Evolutionary conservation across 2,113 vertebrate genomes (phyloP), one percentile per base, ranked within the genome.

Genomic region (Gila orcuttii): DNA sequence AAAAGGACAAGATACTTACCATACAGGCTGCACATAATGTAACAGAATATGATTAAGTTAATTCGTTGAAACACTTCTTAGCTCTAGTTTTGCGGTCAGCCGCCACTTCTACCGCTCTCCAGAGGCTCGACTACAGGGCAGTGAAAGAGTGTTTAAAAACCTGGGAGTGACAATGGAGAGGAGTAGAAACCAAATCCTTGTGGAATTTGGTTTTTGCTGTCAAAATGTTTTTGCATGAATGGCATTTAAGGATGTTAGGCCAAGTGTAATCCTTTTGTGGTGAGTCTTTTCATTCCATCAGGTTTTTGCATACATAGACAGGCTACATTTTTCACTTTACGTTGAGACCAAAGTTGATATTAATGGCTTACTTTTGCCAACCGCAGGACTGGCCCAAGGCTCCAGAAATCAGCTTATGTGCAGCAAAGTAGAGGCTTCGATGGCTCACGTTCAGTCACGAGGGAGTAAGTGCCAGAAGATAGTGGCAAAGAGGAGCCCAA

Each of bases 221-320:
- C 89, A 91, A 88, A 91, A 89, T 86, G 85, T 85, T 89, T 89
- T 90, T 86, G 86, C 89, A 87, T 91, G 91, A 89, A 91, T 90
- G 91, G 86, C 85, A 87, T 87, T 64, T 86, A 86, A 64, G 87
- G 42, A 78, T 75, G 69, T 50, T 2, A 82, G 84, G 87, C 89
- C 91, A 91, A 88, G 50, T 83, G 60, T 89, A 92, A 88, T 90
- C 89, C 87, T 85, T 79, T 77, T 78, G 86, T 57, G 84, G 79
- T 73, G 39, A 75, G 31, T 85, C 83, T 59, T 86, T 45, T 50
- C 76, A 79, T 77, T 84, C 86, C n/a, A 76, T 66, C 73, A 77
- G 42, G 84, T 47, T 86, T 88, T 80, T 89, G 75, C 17, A 62
- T 79, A 83, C 62, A 82, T 86, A 89, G 73, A 87, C 73, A 87